Conservation (phyloP, 2,888 invertebrate species). For the Nomada ferruginata region DNA sequence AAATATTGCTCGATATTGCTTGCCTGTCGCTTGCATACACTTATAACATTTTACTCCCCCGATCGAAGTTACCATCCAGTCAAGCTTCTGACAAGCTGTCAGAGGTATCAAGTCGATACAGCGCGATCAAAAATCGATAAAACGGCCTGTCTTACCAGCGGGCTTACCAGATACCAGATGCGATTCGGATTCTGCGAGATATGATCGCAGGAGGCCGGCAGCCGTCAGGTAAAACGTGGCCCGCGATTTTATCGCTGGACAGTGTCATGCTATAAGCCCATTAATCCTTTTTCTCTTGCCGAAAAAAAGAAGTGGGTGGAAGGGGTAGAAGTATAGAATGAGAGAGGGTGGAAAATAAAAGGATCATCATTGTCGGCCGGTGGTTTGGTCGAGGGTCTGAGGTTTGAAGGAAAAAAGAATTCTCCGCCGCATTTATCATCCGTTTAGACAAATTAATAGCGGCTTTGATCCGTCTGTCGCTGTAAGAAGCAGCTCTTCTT, state of each 20-base stretch:
- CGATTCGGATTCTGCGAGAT: slow-evolving; percentile 76
- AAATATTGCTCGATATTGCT: no score
- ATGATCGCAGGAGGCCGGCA: slow-evolving; percentile 71
- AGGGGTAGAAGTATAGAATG: background rate
- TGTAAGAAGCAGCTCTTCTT: slow-evolving; percentile 18
- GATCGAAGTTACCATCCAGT: no score
- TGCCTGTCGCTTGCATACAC: no score
- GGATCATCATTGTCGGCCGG: slow-evolving; percentile 33
- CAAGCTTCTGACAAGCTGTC: background rate
- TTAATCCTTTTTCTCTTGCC: slow-evolving; percentile 74
- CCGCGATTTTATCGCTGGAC: slow-evolving; percentile 75
- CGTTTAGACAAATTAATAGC: slow-evolving; percentile 62
- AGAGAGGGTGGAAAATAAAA: slow-evolving; percentile 35
- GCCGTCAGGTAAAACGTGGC: slow-evolving; percentile 70
- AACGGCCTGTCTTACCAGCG: slow-evolving; percentile 59
- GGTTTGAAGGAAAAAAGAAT: slow-evolving; percentile 20
- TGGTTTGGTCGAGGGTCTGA: background rate
- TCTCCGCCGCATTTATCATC: slow-evolving; percentile 50
- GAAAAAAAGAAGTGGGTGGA: slow-evolving; percentile 41
- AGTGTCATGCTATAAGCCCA: slow-evolving; percentile 75
- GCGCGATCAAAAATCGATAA: slow-evolving; percentile 65
- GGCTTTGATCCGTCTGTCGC: slow-evolving; percentile 54
- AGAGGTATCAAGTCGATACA: background rate
- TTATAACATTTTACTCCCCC: no score
- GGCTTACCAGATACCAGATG: slow-evolving; percentile 62